A percentile compares a stretch with the other conserved stretches of the same genome.
Conservation (phyloP, 2,888 invertebrate species). For the Galerucella calmariensis region DNA sequence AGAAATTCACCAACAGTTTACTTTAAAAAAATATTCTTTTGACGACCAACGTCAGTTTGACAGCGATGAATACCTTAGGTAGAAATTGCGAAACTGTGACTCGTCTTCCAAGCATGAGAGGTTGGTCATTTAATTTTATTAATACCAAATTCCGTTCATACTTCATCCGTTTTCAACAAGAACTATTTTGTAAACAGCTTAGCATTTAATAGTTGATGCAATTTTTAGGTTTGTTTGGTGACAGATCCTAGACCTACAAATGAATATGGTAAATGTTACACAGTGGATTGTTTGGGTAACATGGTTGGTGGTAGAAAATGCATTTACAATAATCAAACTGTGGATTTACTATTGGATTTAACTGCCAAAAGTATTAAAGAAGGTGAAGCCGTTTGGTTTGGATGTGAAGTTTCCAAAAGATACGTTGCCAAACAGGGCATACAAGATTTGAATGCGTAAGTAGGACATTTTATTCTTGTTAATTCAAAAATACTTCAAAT, state of each 20-base stretch:
- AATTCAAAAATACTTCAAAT: neutral
- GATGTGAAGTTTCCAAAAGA: slow-evolving; percentile 87
- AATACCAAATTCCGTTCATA: too few relatives aligned
- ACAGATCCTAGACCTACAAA: slow-evolving; percentile 86
- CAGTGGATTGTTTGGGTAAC: slow-evolving; percentile 89
- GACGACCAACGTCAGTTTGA: too few relatives aligned
- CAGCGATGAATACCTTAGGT: too few relatives aligned
- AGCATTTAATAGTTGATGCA: neutral
- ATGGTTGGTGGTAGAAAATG: slow-evolving; percentile 83
- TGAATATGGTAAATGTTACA: slow-evolving; percentile 83
- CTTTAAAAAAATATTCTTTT: too few relatives aligned
- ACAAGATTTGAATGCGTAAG: slow-evolving; percentile 80
- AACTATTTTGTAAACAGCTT: too few relatives aligned
- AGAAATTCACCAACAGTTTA: too few relatives aligned
- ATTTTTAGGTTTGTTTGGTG: slow-evolving; percentile 80
- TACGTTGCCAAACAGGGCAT: slow-evolving; percentile 83
- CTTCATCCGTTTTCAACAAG: too few relatives aligned
- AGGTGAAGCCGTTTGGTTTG: slow-evolving; percentile 92
- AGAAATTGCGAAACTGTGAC: too few relatives aligned
- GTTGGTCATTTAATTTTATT: too few relatives aligned
- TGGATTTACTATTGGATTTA: slow-evolving; percentile 79
- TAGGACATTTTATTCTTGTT: slow-evolving; percentile 45
- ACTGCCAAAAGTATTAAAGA: slow-evolving; percentile 81
- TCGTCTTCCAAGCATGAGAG: too few relatives aligned
- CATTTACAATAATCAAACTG: slow-evolving; percentile 89